These are phyloP conservation scores for Pachydiplax longipennis DNA, from an alignment of 2,888 invertebrate species.

Conservation along the genomic window DNA sequence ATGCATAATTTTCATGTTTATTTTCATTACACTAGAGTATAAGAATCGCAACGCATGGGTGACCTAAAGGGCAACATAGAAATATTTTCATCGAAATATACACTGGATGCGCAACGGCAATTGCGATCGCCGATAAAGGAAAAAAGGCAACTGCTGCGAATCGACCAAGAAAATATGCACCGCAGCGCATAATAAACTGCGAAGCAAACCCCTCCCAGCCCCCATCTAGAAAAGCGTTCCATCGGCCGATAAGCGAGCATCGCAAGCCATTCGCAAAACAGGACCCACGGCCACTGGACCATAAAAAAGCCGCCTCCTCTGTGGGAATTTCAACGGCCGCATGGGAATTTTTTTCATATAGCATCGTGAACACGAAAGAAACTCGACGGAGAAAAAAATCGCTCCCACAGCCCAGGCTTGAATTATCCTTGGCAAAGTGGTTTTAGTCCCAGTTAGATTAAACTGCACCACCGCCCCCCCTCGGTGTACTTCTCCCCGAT, in stretches of 20 bases:
- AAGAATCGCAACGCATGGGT: no score
- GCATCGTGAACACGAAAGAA: neutral
- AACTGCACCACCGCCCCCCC: neutral
- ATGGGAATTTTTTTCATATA: neutral
- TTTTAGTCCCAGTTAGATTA: neutral
- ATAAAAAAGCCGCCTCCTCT: neutral
- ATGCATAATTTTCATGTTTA: no score
- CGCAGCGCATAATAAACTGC: no score
- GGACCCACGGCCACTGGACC: neutral
- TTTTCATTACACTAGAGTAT: no score
- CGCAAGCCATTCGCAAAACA: neutral
- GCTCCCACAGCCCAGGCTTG: neutral
- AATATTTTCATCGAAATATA: no score
- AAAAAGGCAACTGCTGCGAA: no score
- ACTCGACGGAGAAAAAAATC: neutral
- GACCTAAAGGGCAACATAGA: no score
- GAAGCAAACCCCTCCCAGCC: no score
- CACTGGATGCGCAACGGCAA: no score
- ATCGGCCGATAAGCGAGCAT: neutral
- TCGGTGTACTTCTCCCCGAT: neutral
- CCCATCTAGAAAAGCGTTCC: neutral
- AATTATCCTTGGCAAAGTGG: neutral
- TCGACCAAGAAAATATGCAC: no score
- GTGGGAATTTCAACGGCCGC: neutral
- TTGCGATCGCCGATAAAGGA: no score